A percentile compares a stretch with the other conserved stretches of the same genome.
phyloP scores from a whole-genome alignment of 2,888 invertebrate genomes.

The Lepidochitona cinerea region DNA sequence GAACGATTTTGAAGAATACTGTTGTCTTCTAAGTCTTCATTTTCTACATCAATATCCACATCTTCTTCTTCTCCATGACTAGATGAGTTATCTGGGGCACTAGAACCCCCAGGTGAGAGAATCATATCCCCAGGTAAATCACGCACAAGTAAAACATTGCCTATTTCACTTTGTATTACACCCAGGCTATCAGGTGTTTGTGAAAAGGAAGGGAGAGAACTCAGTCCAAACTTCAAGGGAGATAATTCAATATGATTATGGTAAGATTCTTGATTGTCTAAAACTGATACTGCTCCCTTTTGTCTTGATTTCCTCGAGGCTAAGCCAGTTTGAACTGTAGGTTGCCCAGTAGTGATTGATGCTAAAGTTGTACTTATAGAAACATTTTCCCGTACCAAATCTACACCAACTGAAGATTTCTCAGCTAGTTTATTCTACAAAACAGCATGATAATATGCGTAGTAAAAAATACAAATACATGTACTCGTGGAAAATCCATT shows the following conservation, averaged over 20 bases:
- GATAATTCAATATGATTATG: background rate
- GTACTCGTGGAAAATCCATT: no score
- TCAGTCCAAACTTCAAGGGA: background rate
- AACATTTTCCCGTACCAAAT: background rate
- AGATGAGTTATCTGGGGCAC: background rate
- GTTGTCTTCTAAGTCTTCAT: constrained; percentile 52
- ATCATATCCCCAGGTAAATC: background rate
- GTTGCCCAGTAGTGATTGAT: constrained; percentile 52
- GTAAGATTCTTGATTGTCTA: background rate
- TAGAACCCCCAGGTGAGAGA: background rate
- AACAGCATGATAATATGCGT: no score
- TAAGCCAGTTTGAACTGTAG: constrained; percentile 39
- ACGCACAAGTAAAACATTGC: background rate
- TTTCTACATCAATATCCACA: constrained; percentile 56
- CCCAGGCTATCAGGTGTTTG: background rate
- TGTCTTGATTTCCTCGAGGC: background rate
- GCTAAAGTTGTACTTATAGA: constrained; percentile 31
- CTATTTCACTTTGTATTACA: background rate
- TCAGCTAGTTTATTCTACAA: background rate
- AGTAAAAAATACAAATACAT: no score
- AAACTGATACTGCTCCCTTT: background rate
- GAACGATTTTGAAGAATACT: constrained; percentile 48
- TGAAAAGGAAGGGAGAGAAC: background rate
- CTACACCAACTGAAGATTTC: background rate
- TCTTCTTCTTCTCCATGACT: constrained; percentile 44